Conservation (phyloP, 2,113 vertebrate species). For the Eurypyga helias region DNA sequence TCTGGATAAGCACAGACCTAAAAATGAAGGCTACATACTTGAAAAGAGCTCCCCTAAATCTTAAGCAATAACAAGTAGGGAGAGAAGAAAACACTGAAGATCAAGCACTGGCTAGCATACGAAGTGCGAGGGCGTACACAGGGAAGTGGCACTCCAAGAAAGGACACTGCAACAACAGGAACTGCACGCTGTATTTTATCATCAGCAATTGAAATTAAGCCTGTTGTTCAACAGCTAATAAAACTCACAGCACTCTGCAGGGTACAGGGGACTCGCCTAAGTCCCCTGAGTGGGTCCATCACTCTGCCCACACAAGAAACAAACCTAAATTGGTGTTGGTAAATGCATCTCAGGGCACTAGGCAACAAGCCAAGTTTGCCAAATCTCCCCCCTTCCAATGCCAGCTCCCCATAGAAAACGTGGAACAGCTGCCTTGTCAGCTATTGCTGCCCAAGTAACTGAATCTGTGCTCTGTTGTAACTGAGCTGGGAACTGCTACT, state of each 20-base stretch:
- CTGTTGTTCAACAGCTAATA: background rate
- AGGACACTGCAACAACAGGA: background rate
- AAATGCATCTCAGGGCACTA: background rate
- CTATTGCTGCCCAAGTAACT: background rate
- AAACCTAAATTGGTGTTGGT: background rate
- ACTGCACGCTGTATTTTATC: background rate
- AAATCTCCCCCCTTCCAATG: accelerated
- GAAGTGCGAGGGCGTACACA: background rate
- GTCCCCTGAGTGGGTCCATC: background rate
- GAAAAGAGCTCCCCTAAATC: background rate
- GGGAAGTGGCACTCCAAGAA: background rate
- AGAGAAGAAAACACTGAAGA: background rate
- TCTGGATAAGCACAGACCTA: background rate
- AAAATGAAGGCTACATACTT: background rate
- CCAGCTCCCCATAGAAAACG: background rate
- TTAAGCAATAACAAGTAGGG: background rate
- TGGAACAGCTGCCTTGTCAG: background rate
- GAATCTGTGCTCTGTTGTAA: background rate
- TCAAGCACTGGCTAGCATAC: no score
- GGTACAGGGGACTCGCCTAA: accelerated
- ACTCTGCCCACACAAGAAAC: background rate
- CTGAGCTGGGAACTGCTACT: background rate
- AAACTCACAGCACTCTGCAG: background rate
- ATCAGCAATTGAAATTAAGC: background rate
- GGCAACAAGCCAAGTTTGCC: background rate